Percentiles rank a stretch among this genome's conserved stretches.
These are phyloP conservation scores for Lingula anatina DNA, from an alignment of 2,888 invertebrate species.

Conservation along the genomic window DNA sequence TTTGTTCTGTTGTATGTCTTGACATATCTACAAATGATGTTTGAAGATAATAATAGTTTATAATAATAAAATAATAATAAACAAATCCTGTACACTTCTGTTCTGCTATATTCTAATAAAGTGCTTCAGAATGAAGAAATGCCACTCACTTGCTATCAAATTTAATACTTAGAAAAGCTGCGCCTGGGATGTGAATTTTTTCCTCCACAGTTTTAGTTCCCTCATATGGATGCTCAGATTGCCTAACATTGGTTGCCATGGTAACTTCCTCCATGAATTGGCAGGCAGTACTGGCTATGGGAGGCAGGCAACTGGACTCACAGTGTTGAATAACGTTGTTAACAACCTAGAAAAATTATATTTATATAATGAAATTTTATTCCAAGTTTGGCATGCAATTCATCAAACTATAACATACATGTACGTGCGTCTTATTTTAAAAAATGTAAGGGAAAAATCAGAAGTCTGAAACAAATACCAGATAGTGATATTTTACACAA, in stretches of 20 bases:
- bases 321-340: conserved; percentile 42
- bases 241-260: conserved; percentile 28
- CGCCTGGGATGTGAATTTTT: conserved; percentile 40
- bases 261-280: conserved; percentile 50
- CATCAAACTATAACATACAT: no score
- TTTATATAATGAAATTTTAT: no score
- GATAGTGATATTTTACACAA: no score
- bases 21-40: no score
- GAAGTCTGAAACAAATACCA: no score
- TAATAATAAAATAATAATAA: no score
- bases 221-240: conserved; percentile 37
- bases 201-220: conserved; percentile 18
- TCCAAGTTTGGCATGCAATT: no score
- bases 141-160: conserved; percentile 40
- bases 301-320: conserved; percentile 32
- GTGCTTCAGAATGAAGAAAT: neutral
- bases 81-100: neutral
- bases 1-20: no score
- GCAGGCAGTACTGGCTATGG: conserved; percentile 45
- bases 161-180: conserved; percentile 38
- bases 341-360: conserved; percentile 31
- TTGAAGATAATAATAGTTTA: no score
- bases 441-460: no score
- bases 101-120: no score
- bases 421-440: no score